Evolutionary conservation across 30 jellyfish, hydroid and myxozoan genomes (phyloP).

Genomic region (Cassiopea andromeda): DNA sequence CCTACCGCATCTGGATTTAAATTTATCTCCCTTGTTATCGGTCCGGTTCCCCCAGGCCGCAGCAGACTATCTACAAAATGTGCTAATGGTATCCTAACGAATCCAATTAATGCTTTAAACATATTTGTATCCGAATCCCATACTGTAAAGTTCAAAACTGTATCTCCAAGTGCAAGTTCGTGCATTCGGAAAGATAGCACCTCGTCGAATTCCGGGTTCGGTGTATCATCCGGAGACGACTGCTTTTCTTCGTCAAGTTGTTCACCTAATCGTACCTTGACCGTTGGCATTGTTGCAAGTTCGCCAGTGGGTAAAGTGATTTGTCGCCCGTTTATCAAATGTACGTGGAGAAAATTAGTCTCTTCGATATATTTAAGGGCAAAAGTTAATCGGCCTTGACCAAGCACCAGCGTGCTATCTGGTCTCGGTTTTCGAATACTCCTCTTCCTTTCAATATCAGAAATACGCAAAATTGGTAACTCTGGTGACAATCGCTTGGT

Average conservation of each 20-base stretch:
- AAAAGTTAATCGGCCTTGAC: slow-evolving; percentile 80
- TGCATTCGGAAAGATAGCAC: slow-evolving; percentile 66
- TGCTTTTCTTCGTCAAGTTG: slow-evolving; percentile 72
- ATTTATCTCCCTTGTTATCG: slow-evolving; percentile 66
- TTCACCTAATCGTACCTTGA: slow-evolving; percentile 60
- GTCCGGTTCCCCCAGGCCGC: slow-evolving; percentile 79
- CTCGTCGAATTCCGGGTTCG: slow-evolving; percentile 94
- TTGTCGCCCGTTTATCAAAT: slow-evolving; percentile 87
- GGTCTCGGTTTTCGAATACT: slow-evolving; percentile 75
- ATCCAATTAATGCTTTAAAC: slow-evolving; percentile 63
- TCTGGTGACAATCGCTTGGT: slow-evolving; percentile 23
- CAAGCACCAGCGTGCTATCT: slow-evolving; percentile 66
- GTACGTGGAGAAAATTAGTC: slow-evolving; percentile 65
- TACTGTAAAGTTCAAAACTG: slow-evolving; percentile 61
- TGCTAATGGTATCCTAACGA: slow-evolving; percentile 60
- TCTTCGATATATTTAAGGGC: slow-evolving; percentile 59
- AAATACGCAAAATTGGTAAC: slow-evolving; percentile 36
- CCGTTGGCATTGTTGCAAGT: slow-evolving; percentile 82
- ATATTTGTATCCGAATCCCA: slow-evolving; percentile 76
- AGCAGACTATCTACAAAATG: slow-evolving; percentile 51
- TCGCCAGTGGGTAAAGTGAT: slow-evolving; percentile 68
- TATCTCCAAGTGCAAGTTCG: slow-evolving; percentile 37
- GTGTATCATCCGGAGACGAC: slow-evolving; percentile 94
- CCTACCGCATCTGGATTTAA: slow-evolving; percentile 33
- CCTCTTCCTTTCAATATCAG: slow-evolving; percentile 18